Evolutionary conservation across 2,888 invertebrate species (phyloP).

Genomic region (Acanthococcus lagerstroemiae): DNA sequence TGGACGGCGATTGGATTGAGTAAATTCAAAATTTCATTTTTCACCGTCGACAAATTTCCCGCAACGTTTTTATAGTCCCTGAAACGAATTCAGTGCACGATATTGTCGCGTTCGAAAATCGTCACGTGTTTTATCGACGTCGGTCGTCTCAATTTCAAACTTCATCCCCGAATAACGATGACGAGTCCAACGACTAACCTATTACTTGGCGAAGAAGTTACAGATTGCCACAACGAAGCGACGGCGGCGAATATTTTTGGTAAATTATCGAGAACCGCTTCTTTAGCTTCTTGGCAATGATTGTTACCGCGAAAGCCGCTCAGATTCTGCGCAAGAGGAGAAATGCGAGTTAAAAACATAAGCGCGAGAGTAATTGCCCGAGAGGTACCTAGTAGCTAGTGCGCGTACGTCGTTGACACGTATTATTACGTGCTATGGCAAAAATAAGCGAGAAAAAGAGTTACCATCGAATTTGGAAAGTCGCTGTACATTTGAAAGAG

Average conservation of each 20-base stretch:
- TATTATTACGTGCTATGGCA: background rate
- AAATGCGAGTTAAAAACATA: too few species aligned
- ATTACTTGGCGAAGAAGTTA: conserved; percentile 46
- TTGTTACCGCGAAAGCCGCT: background rate
- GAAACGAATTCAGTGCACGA: background rate
- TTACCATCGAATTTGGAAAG: conserved; percentile 9
- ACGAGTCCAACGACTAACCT: conserved; percentile 43
- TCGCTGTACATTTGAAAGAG: conserved; percentile 21
- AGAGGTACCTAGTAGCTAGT: background rate
- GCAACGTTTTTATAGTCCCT: conserved; percentile 43
- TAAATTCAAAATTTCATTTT: conserved; percentile 68
- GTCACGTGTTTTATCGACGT: too few species aligned
- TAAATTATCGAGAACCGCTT: conserved; percentile 64
- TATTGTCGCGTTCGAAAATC: background rate
- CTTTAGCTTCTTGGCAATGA: conserved; percentile 47
- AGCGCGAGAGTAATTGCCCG: too few species aligned
- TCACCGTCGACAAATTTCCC: conserved; percentile 56
- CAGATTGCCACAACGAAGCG: conserved; percentile 67
- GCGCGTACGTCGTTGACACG: background rate
- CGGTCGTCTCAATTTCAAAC: background rate
- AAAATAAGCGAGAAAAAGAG: background rate
- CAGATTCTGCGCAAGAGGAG: background rate
- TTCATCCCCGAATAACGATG: background rate
- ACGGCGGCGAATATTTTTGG: conserved; percentile 72
- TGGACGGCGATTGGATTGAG: conserved; percentile 73